These are phyloP conservation scores for Arion vulgaris DNA, from an alignment of 1,140 invertebrate genomes.

Conservation along the genomic window DNA sequence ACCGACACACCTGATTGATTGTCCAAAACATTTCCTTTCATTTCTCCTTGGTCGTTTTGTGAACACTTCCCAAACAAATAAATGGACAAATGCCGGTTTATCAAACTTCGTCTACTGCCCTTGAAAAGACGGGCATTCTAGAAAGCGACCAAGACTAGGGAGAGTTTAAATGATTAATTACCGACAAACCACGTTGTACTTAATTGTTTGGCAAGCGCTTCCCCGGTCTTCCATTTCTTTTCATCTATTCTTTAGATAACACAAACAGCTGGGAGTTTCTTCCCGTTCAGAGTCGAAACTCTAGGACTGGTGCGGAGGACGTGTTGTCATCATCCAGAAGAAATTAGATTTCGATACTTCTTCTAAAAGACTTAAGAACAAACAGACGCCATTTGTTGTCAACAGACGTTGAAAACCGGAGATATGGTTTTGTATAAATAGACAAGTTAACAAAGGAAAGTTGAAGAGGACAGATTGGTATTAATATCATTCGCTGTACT, in stretches of 20 bases:
- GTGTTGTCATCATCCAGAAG: background rate
- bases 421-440: background rate
- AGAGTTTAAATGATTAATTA: background rate
- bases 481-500: too few relatives aligned
- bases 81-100: background rate
- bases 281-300: background rate
- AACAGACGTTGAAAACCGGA: background rate
- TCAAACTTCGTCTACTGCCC: background rate
- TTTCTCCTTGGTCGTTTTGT: background rate
- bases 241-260: background rate
- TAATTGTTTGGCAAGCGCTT: constrained; percentile 3
- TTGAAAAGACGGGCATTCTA: background rate
- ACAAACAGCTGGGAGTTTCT: background rate
- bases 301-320: background rate
- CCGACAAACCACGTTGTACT: background rate
- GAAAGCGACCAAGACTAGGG: background rate
- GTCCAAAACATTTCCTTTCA: background rate
- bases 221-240: background rate
- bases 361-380: background rate
- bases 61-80: background rate
- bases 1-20: background rate
- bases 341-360: constrained; percentile 11
- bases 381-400: background rate
- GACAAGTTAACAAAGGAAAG: background rate
- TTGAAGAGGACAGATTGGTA: background rate